phyloP scores from a whole-genome alignment of 2,113 vertebrate genomes.

The Cromileptes altivelis region DNA sequence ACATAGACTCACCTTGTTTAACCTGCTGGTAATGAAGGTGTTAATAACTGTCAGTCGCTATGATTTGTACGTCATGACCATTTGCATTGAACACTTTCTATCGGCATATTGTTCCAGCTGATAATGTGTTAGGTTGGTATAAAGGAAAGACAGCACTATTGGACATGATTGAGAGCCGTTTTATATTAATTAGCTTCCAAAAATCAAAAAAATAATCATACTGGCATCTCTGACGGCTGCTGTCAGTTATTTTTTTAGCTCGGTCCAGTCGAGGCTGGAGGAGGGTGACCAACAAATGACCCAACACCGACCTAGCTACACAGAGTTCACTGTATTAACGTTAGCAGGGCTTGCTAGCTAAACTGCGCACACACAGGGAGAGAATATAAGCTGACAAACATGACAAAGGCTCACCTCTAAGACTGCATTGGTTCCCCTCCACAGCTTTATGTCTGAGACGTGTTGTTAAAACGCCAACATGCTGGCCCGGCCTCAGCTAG shows the following conservation, averaged over 20 bases:
- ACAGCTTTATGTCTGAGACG: constrained; percentile 2
- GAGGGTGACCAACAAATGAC: constrained; percentile 15
- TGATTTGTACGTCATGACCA: too few relatives aligned
- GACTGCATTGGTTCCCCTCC: constrained; percentile 47
- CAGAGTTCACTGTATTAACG: not conserved
- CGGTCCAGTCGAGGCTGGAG: not conserved
- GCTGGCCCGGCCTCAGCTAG: constrained; percentile 53
- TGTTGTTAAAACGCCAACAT: constrained; percentile 60
- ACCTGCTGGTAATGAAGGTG: not conserved
- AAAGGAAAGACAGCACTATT: not conserved
- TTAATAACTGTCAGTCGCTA: not conserved
- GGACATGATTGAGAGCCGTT: not conserved
- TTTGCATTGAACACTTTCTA: not conserved
- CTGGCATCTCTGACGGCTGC: not conserved
- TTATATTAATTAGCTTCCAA: not conserved
- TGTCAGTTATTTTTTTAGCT: not conserved
- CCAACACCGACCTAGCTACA: constrained; percentile 10
- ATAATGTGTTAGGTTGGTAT: not conserved
- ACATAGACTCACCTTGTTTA: not conserved
- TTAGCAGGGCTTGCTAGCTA: constrained; percentile 37
- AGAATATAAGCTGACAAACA: not conserved
- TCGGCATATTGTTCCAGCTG: not conserved
- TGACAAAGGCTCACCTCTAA: constrained; percentile 67
- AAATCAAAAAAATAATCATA: not conserved
- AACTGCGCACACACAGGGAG: not conserved